Evolutionary conservation across 2,888 invertebrate genomes (phyloP).

Genomic region (Drosophila mulleri): DNA sequence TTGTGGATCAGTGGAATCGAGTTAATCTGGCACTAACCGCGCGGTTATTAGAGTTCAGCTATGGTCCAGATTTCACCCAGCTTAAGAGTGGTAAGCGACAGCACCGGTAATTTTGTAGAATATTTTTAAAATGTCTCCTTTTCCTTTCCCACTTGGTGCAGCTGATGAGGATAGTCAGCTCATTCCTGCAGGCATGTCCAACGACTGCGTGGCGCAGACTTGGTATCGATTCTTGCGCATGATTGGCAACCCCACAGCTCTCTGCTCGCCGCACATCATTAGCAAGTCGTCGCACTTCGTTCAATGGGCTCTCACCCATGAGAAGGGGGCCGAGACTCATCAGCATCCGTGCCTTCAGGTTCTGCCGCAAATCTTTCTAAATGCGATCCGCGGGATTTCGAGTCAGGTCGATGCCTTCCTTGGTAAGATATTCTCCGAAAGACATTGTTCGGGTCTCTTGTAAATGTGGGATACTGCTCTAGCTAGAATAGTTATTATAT

Average conservation of each 20-base stretch:
- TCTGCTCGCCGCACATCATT: slow-evolving; percentile 93
- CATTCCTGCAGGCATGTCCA: slow-evolving; percentile 93
- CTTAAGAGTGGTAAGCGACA: slow-evolving; percentile 89
- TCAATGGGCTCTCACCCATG: slow-evolving; percentile 92
- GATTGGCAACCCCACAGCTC: slow-evolving; percentile 96
- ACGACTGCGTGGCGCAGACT: slow-evolving; percentile 96
- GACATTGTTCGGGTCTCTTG: neutral
- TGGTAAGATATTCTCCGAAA: slow-evolving; percentile 87
- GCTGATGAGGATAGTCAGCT: slow-evolving; percentile 94
- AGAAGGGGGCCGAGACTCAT: slow-evolving; percentile 92
- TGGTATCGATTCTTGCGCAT: slow-evolving; percentile 98
- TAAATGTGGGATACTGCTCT: neutral
- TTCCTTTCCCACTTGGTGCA: slow-evolving; percentile 77
- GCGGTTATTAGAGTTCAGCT: slow-evolving; percentile 93
- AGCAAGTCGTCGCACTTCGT: slow-evolving; percentile 88
- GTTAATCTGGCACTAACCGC: slow-evolving; percentile 96
- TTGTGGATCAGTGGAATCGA: slow-evolving; percentile 97
- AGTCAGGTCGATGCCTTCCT: slow-evolving; percentile 97
- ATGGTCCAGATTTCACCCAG: slow-evolving; percentile 93
- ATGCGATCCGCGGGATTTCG: slow-evolving; percentile 96
- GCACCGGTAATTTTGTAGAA: neutral
- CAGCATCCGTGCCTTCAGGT: slow-evolving; percentile 94
- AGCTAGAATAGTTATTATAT: slow-evolving; percentile 34
- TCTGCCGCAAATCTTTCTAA: slow-evolving; percentile 95
- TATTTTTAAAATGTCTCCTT: neutral